Percentiles rank a stretch among this genome's conserved stretches.
Evolutionary conservation across 2,888 invertebrate genomes (phyloP).

Genomic region (Cheilosia vulpina): DNA sequence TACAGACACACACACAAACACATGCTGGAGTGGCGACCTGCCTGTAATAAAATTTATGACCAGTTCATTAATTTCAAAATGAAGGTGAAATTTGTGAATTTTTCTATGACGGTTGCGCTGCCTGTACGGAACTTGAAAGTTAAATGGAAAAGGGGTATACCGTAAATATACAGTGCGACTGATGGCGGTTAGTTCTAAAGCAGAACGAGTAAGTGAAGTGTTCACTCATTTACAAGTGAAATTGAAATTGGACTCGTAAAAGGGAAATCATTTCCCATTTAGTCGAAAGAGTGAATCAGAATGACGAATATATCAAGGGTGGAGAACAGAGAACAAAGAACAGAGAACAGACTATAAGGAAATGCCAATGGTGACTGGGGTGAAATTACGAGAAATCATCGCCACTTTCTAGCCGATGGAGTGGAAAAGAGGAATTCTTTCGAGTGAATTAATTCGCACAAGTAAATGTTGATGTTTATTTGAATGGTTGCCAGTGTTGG

Average conservation of each 20-base stretch:
- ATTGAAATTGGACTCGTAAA: slow-evolving; percentile 67
- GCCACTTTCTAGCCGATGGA: slow-evolving; percentile 56
- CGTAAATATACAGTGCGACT: background rate
- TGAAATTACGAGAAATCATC: slow-evolving; percentile 54
- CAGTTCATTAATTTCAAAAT: slow-evolving; percentile 72
- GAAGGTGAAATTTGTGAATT: slow-evolving; percentile 53
- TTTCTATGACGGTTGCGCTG: slow-evolving; percentile 31
- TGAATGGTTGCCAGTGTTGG: background rate
- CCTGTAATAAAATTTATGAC: slow-evolving; percentile 67
- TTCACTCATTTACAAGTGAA: slow-evolving; percentile 67
- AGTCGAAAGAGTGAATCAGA: slow-evolving; percentile 49
- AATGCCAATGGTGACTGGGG: slow-evolving; percentile 17
- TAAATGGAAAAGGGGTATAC: slow-evolving; percentile 19
- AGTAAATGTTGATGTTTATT: slow-evolving; percentile 7
- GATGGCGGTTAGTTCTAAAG: slow-evolving; percentile 12
- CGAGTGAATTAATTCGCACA: slow-evolving; percentile 28
- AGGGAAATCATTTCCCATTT: slow-evolving; percentile 66
- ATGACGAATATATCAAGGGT: slow-evolving; percentile 5
- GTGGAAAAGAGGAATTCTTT: slow-evolving; percentile 43
- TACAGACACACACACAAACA: background rate
- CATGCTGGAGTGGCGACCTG: slow-evolving; percentile 12
- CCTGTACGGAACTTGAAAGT: background rate
- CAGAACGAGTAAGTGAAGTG: slow-evolving; percentile 53
- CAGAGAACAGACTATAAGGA: background rate
- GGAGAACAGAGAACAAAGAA: background rate